phyloP scores from a whole-genome alignment of 92 coral and sea anemone genomes.

The Parazoanthus darwini region DNA sequence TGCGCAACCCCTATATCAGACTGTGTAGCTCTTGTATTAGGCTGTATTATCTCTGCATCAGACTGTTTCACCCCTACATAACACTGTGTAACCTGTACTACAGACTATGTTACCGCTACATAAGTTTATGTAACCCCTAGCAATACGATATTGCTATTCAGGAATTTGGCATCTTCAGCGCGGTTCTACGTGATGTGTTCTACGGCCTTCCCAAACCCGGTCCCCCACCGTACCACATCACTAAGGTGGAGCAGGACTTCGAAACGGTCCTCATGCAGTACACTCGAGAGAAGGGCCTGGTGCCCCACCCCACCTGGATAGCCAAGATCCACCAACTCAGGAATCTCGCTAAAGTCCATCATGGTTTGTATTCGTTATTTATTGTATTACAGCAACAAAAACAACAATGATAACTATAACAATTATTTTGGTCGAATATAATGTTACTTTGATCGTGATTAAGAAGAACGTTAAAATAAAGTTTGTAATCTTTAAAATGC shows the following conservation, averaged over 20 bases:
- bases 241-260: conserved; percentile 85
- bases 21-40: no score
- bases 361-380: conserved; percentile 55
- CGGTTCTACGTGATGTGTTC: conserved; percentile 91
- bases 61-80: no score
- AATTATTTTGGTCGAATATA: no score
- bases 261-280: conserved; percentile 77
- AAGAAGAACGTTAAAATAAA: no score
- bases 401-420: neutral
- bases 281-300: conserved; percentile 86
- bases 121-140: neutral
- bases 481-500: no score
- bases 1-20: no score
- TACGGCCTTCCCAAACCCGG: conserved; percentile 81
- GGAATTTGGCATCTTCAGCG: conserved; percentile 84
- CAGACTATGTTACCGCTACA: no score
- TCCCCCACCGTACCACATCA: conserved; percentile 79
- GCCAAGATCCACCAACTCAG: conserved; percentile 85
- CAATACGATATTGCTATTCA: conserved; percentile 1
- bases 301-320: conserved; percentile 91
- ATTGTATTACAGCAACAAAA: neutral
- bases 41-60: no score
- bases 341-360: conserved; percentile 81
- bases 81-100: no score
- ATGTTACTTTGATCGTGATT: no score